Evolutionary conservation across 2,113 vertebrate species (phyloP), one percentile per base, ranked within the genome.

Genomic region (Seriola dumerili): DNA sequence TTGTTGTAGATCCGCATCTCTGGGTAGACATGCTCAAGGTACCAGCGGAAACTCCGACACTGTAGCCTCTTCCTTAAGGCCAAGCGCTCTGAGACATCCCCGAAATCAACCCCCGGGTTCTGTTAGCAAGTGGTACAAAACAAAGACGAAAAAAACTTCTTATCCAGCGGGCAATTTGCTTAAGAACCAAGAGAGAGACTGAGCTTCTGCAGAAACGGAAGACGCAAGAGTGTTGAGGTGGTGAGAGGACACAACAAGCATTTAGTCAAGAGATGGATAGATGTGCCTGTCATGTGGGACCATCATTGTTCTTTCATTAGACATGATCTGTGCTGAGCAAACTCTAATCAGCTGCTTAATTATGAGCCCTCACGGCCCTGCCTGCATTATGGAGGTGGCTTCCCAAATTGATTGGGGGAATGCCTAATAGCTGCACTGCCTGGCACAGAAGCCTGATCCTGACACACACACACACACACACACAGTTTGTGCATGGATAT

Each of bases 1-100:
- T 99, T 96, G 78, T 99, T 99, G 91, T 99, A 99, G 82, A 97
- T 95, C 79, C 98, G 95, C 97, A 99, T 99, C 95, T 99, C 98
- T 0, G 98, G 98, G 87, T 99, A 99, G 76, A 99, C 98, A 0
- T 99, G 97, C 85, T 99, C 97, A 67, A 99, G 94, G 94, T 99
- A 99, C 98, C 98, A 99, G 90, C 95, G 96, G 90, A 99, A 99
- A 85, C 96, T 99, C 68, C 94, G 97, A 89, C 98, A 99, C 25
- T 98, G 97, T 78, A 99, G 94, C 71, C 94, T 95, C 89, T 96
- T 97, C 25, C 98, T 97, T 72, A 99, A 94, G 64, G 97, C 97
- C 77, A 96, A 90, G 52, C 98, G 95, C 88, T 99, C 98, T 0
- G 98, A 99, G 72, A 99, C 97, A 0, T 99, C 98, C 57, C 98